These are phyloP conservation scores for Tenodera sinensis DNA, from an alignment of 2,888 invertebrate genomes.

Conservation along the genomic window DNA sequence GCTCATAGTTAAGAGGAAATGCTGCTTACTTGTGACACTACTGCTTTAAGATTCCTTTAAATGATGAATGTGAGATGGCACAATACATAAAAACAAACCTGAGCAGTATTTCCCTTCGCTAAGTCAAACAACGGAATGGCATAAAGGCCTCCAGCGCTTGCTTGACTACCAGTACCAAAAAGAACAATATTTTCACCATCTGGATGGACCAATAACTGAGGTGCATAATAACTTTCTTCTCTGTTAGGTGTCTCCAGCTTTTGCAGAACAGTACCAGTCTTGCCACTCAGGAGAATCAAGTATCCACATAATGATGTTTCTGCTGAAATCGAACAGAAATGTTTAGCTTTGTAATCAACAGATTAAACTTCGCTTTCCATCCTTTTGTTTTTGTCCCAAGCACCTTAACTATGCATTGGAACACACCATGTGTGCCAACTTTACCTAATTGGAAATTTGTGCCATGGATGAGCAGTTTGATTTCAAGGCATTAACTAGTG, in stretches of 20 bases:
- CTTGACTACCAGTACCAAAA: constrained; percentile 71
- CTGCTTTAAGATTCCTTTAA: too few species aligned
- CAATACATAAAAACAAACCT: background rate
- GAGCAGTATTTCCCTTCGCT: background rate
- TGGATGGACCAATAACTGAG: constrained; percentile 59
- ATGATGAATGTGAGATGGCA: too few species aligned
- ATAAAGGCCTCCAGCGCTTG: constrained; percentile 67
- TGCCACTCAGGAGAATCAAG: constrained; percentile 67
- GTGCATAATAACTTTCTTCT: constrained; percentile 68
- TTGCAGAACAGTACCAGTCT: constrained; percentile 60
- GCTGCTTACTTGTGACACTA: too few species aligned
- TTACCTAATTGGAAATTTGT: too few species aligned
- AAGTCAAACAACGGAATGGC: constrained; percentile 53
- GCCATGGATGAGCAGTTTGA: too few species aligned
- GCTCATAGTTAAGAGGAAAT: too few species aligned
- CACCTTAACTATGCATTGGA: too few species aligned
- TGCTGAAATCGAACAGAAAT: background rate
- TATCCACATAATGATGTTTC: constrained; percentile 47
- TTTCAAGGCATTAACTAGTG: too few species aligned
- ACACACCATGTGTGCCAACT: too few species aligned
- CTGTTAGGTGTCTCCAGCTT: constrained; percentile 60
- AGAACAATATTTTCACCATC: constrained; percentile 62
- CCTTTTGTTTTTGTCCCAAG: too few species aligned
- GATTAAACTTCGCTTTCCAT: too few species aligned
- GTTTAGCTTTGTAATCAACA: too few species aligned